phyloP scores from a whole-genome alignment of 2,113 vertebrate genomes.

The Xiphophorus hellerii region DNA sequence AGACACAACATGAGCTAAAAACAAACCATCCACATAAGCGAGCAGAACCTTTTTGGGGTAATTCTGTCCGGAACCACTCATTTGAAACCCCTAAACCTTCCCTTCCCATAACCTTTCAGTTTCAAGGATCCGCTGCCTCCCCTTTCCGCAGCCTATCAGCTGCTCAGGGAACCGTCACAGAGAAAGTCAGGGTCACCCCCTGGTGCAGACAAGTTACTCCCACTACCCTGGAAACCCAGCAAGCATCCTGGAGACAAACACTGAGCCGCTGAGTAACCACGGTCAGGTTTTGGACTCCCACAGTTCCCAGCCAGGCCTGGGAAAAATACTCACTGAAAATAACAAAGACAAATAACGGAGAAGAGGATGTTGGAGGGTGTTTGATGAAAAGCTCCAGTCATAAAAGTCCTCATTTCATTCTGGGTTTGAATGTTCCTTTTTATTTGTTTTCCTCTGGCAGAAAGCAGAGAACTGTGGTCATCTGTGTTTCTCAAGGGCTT shows the following conservation, averaged over 20 bases:
- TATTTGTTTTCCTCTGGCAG: conserved; percentile 18
- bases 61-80: conserved; percentile 37
- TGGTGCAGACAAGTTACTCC: conserved; percentile 62
- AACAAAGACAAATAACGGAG: conserved; percentile 45
- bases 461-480: conserved; percentile 24
- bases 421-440: conserved; percentile 6
- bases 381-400: conserved; percentile 31
- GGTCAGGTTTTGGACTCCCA: conserved; percentile 60
- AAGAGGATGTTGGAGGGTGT: conserved; percentile 39
- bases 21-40: conserved; percentile 31
- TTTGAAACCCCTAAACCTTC: conserved; percentile 38
- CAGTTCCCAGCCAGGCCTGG: conserved; percentile 62
- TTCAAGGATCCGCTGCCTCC: conserved; percentile 42
- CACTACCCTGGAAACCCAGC: conserved; percentile 73
- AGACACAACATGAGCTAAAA: conserved; percentile 8
- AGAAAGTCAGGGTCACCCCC: conserved; percentile 70
- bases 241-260: conserved; percentile 76
- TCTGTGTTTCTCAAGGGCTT: conserved; percentile 3
- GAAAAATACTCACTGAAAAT: conserved; percentile 59
- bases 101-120: conserved; percentile 72
- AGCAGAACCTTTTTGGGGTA: conserved; percentile 38
- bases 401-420: conserved; percentile 10
- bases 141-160: conserved; percentile 65
- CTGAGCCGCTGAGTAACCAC: conserved; percentile 50
- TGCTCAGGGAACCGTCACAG: conserved; percentile 59